Percentiles rank a stretch among this genome's conserved stretches.
Conservation (phyloP, 2,888 invertebrate species). For the Agonopterix arenella region DNA sequence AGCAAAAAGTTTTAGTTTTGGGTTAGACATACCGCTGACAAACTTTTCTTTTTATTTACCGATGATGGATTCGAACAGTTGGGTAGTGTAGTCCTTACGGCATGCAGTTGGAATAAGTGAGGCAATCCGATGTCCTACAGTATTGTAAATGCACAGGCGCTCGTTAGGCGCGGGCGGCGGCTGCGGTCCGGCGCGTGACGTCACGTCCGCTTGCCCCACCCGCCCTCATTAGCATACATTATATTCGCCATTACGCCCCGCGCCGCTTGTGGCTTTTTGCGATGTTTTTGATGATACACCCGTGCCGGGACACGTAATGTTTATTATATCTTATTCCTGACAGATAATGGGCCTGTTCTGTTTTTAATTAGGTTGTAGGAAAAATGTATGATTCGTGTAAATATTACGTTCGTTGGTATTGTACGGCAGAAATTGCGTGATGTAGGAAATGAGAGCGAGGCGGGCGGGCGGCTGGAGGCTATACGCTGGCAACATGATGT, state of each 20-base stretch:
- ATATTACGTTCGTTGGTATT: neutral
- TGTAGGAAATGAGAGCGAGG: neutral
- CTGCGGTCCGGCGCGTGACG: conserved; percentile 70
- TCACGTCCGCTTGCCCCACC: conserved; percentile 59
- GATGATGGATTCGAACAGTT: too few species aligned
- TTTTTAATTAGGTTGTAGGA: conserved; percentile 22
- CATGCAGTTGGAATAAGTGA: too few species aligned
- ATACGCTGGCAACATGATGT: conserved; percentile 15
- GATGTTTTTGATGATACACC: conserved; percentile 57
- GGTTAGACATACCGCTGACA: too few species aligned
- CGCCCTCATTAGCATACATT: conserved; percentile 74
- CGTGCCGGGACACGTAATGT: conserved; percentile 28
- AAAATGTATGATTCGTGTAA: neutral
- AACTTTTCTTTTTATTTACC: too few species aligned
- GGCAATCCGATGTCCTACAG: conserved; percentile 28
- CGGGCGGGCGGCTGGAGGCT: neutral
- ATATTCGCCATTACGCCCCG: conserved; percentile 66
- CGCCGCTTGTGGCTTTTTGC: conserved; percentile 56
- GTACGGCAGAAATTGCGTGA: neutral
- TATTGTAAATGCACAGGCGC: conserved; percentile 67
- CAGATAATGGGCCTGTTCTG: conserved; percentile 19
- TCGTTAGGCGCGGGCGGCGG: conserved; percentile 60
- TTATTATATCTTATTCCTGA: conserved; percentile 28
- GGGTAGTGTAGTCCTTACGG: too few species aligned
- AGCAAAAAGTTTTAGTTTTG: too few species aligned